Percentiles rank a stretch among this genome's conserved stretches.
Conservation (phyloP, 2,797 vertebrate species). For the Lemur catta region DNA sequence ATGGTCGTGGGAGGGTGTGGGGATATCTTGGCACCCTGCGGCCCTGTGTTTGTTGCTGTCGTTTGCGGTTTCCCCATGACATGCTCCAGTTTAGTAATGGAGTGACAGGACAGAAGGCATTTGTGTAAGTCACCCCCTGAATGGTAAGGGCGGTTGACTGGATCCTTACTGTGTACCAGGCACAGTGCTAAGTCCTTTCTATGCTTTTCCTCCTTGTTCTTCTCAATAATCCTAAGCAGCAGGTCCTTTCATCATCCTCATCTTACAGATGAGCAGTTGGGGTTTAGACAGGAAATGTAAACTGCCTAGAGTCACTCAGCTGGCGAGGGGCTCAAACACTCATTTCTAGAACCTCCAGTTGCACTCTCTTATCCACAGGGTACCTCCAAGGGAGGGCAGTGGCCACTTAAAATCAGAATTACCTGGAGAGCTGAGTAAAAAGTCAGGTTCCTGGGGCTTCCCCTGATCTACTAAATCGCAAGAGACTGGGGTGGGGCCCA, state of each 20-base stretch:
- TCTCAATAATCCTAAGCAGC: background rate
- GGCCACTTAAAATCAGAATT: background rate
- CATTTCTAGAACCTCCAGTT: background rate
- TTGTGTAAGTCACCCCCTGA: background rate
- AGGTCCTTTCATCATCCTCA: background rate
- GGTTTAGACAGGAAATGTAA: background rate
- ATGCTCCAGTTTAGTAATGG: background rate
- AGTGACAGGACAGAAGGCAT: background rate
- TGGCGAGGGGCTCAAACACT: background rate
- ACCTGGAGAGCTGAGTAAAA: background rate
- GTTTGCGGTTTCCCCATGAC: rapidly evolving
- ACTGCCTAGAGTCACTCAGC: background rate
- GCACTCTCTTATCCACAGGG: background rate
- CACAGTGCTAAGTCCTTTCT: background rate
- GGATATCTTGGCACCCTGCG: background rate
- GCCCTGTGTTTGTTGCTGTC: background rate
- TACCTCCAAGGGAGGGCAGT: background rate
- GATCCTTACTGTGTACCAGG: background rate
- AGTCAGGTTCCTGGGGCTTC: background rate
- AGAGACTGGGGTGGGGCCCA: background rate
- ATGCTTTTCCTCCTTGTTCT: background rate
- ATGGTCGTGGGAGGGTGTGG: no score
- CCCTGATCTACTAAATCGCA: background rate
- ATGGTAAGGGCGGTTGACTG: background rate
- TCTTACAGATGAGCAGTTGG: background rate